phyloP scores from a whole-genome alignment of 2,888 invertebrate species.

The Dione vanillae region DNA sequence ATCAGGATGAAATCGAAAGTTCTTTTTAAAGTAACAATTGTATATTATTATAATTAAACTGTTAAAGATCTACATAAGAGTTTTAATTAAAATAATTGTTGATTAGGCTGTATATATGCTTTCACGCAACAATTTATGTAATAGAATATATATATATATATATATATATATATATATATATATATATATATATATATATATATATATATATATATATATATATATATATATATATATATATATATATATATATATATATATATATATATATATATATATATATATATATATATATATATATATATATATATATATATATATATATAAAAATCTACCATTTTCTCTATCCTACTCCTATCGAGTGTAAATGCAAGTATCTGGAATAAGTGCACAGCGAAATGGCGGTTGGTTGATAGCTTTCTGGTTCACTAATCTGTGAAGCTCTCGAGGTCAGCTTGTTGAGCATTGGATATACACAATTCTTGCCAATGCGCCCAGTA shows the following conservation, averaged over 20 bases:
- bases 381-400: conserved; percentile 13
- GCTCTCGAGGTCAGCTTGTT: conserved; percentile 12
- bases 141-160: too few species aligned
- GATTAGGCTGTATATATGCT: too few species aligned
- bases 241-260: too few species aligned
- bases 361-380: conserved; percentile 14
- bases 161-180: too few species aligned
- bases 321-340: neutral
- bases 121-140: neutral
- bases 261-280: too few species aligned
- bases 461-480: conserved; percentile 1
- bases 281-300: too few species aligned
- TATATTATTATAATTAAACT: neutral
- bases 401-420: conserved; percentile 22
- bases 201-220: too few species aligned
- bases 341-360: conserved; percentile 2
- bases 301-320: too few species aligned
- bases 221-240: too few species aligned
- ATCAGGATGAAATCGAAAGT: conserved; percentile 60
- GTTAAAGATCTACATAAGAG: neutral
- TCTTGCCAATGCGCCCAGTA: neutral
- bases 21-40: conserved; percentile 3
- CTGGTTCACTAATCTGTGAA: conserved; percentile 25
- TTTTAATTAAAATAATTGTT: conserved; percentile 3
- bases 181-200: too few species aligned